Evolutionary conservation across 2,113 vertebrate species (phyloP).

Genomic region (Gulo gulo): DNA sequence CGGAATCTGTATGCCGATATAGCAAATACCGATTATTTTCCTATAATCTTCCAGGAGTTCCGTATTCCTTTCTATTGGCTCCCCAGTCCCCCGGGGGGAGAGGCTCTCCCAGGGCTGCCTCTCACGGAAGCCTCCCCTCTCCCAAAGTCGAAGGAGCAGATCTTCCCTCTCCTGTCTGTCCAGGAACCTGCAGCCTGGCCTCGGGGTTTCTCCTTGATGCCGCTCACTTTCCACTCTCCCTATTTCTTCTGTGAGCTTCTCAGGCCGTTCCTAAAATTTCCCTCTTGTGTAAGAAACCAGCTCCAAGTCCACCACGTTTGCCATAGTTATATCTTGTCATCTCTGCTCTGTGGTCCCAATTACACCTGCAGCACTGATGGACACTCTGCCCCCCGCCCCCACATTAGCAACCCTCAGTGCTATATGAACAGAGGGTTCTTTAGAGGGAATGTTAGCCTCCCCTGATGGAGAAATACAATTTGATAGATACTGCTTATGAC

Average conservation of each 20-base stretch:
- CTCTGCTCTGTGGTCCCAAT: neutral
- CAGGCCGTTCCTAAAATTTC: neutral
- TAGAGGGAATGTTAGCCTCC: neutral
- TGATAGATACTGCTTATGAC: neutral
- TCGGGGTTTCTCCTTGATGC: neutral
- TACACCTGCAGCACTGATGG: neutral
- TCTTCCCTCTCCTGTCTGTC: neutral
- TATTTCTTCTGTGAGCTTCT: neutral
- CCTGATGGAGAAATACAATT: neutral
- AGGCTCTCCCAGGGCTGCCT: neutral
- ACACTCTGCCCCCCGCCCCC: neutral
- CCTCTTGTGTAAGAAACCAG: neutral
- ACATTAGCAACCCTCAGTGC: neutral
- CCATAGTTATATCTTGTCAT: neutral
- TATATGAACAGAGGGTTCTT: neutral
- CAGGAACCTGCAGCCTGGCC: neutral
- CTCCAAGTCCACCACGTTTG: neutral
- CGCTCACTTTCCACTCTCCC: neutral
- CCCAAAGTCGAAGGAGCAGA: neutral
- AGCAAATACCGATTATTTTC: neutral
- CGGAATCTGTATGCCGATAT: neutral
- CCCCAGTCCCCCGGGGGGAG: fast-evolving
- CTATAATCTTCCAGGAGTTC: neutral
- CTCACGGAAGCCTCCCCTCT: neutral
- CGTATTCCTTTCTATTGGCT: neutral